Percentiles rank a stretch among this genome's conserved stretches.
Conservation (phyloP, 2,888 invertebrate genomes). For the Cephus pygmeus region DNA sequence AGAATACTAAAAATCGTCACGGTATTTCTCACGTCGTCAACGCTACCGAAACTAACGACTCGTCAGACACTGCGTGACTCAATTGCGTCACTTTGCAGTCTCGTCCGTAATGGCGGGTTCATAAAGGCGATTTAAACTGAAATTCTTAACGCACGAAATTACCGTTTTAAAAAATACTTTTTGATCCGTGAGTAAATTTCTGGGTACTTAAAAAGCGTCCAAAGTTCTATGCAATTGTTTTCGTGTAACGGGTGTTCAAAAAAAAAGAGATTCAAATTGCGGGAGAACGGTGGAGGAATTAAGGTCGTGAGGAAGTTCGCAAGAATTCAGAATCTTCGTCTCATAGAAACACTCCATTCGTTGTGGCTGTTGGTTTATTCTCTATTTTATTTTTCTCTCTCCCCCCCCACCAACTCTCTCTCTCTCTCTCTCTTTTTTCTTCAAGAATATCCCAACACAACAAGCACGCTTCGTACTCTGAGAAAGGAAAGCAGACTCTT, state of each 20-base stretch:
- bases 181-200: not conserved
- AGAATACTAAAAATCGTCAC: not conserved
- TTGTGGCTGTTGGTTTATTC: not conserved
- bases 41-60: not conserved
- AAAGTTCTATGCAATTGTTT: not conserved
- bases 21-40: not conserved
- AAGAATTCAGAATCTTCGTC: not conserved
- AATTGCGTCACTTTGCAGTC: not conserved
- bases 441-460: not conserved
- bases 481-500: conserved; percentile 50
- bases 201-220: not conserved
- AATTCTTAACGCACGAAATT: not conserved
- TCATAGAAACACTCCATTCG: not conserved
- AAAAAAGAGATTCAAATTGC: conserved; percentile 28
- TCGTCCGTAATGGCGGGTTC: conserved; percentile 12
- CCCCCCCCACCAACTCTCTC: not conserved
- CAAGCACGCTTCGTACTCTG: conserved; percentile 23
- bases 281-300: conserved; percentile 44
- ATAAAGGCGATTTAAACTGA: conserved; percentile 15
- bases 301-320: conserved; percentile 24
- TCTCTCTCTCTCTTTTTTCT: conserved; percentile 15
- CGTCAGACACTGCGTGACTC: not conserved
- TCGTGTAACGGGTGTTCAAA: not conserved
- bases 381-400: not conserved
- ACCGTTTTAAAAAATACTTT: not conserved